These are phyloP conservation scores for Apamea sordens DNA, from an alignment of 2,888 invertebrate species.

Conservation along the genomic window DNA sequence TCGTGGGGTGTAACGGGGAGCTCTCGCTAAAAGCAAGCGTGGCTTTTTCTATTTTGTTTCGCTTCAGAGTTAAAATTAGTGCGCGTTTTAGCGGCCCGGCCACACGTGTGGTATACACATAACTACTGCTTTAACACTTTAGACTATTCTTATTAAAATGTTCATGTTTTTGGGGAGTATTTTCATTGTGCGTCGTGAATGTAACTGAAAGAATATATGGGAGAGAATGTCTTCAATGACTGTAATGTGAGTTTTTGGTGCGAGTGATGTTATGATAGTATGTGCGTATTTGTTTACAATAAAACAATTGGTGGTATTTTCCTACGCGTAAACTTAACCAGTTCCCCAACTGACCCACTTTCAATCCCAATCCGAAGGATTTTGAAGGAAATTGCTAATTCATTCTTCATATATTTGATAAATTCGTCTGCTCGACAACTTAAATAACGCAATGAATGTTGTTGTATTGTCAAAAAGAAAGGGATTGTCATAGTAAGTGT, in stretches of 20 bases:
- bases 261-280: background rate
- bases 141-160: constrained; percentile 45
- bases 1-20: constrained; percentile 61
- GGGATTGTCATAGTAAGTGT: background rate
- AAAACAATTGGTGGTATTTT: background rate
- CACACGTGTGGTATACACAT: constrained; percentile 43
- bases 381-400: background rate
- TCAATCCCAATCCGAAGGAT: background rate
- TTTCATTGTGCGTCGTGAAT: background rate
- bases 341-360: background rate
- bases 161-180: constrained; percentile 13
- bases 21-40: constrained; percentile 74
- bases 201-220: background rate
- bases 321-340: too few species aligned
- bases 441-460: background rate
- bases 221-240: background rate
- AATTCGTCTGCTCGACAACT: background rate
- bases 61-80: constrained; percentile 72
- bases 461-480: background rate
- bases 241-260: background rate
- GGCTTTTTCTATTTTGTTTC: constrained; percentile 72
- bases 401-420: background rate
- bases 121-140: constrained; percentile 40
- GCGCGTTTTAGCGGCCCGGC: constrained; percentile 66
- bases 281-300: background rate